phyloP scores from a whole-genome alignment of 2,888 invertebrate species.

The Tipula confusa region DNA sequence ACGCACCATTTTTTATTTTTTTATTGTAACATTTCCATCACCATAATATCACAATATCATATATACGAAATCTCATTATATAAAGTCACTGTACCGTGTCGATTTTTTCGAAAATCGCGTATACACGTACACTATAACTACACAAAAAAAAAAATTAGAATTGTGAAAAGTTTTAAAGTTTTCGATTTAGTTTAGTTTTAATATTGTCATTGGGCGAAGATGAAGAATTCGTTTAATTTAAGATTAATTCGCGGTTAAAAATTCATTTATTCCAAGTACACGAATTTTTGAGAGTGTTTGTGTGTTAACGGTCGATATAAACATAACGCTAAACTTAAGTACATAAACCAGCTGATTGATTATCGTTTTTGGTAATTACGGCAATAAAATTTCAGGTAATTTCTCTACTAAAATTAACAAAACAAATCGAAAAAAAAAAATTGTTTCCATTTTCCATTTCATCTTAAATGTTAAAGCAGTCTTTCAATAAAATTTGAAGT shows the following conservation, averaged over 20 bases:
- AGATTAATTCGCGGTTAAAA: background rate
- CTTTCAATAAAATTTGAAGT: background rate
- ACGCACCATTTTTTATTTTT: background rate
- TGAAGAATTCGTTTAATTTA: background rate
- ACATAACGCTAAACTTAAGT: background rate
- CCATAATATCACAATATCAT: background rate
- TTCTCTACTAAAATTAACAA: background rate
- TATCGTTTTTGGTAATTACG: background rate
- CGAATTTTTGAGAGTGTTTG: background rate
- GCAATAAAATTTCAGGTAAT: constrained; percentile 6
- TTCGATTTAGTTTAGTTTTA: constrained; percentile 5
- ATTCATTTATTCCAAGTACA: background rate
- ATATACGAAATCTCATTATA: background rate
- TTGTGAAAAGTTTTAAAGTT: background rate
- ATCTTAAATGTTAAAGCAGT: background rate
- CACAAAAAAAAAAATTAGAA: background rate
- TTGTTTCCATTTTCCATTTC: background rate
- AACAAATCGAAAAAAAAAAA: background rate
- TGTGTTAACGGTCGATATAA: background rate
- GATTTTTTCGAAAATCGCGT: background rate
- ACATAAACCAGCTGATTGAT: background rate
- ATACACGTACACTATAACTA: background rate
- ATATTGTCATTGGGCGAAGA: background rate
- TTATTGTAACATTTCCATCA: background rate
- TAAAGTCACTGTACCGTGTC: background rate